Percentiles rank a stretch among this genome's conserved stretches.
phyloP scores from a whole-genome alignment of 2,888 invertebrate genomes.

The Erebia epiphron region DNA sequence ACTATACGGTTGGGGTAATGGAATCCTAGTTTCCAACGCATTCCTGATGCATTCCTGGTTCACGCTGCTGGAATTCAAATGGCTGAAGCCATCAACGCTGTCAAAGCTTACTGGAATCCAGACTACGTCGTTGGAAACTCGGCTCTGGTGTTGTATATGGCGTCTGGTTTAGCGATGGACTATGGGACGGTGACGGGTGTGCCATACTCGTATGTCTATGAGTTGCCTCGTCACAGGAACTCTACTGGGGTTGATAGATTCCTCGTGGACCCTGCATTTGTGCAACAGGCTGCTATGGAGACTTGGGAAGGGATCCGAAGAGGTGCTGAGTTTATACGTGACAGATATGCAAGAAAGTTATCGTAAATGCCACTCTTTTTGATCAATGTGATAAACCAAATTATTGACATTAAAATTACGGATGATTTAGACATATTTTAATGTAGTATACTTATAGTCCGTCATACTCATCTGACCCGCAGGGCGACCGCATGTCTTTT shows the following conservation, averaged over 20 bases:
- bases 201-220: constrained; percentile 84
- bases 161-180: constrained; percentile 86
- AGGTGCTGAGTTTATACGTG: constrained; percentile 64
- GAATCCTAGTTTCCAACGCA: constrained; percentile 72
- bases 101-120: constrained; percentile 57
- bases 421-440: too few relatives aligned
- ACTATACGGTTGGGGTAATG: constrained; percentile 83
- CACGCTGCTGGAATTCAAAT: constrained; percentile 65
- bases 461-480: too few relatives aligned
- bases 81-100: constrained; percentile 61
- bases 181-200: constrained; percentile 83
- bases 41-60: constrained; percentile 67
- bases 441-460: too few relatives aligned
- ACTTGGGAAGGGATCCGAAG: constrained; percentile 83
- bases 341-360: constrained; percentile 23
- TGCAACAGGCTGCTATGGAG: constrained; percentile 82
- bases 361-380: too few relatives aligned
- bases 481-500: too few relatives aligned
- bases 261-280: constrained; percentile 74
- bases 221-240: constrained; percentile 82
- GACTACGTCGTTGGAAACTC: constrained; percentile 80
- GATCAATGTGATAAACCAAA: too few relatives aligned
- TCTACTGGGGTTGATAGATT: constrained; percentile 42
- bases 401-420: too few relatives aligned
- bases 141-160: constrained; percentile 77